phyloP scores from a whole-genome alignment of 2,113 vertebrate species.

The Rousettus leschenaultii region DNA sequence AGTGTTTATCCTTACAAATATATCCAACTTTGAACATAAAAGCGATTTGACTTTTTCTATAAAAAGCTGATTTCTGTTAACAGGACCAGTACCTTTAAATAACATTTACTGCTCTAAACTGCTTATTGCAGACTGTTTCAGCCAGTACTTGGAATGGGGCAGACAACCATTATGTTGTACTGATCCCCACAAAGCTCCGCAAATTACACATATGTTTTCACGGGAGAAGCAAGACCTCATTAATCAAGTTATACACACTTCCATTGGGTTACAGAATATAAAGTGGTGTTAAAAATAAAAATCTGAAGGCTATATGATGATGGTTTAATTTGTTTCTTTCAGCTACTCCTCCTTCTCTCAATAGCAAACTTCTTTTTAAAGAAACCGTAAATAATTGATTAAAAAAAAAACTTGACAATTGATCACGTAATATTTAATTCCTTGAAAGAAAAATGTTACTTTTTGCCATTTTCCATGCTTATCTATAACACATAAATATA shows the following conservation, averaged over 20 bases:
- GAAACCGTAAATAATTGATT: not conserved
- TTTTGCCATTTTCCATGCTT: slow-evolving; percentile 4
- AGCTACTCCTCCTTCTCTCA: not conserved
- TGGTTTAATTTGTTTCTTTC: not conserved
- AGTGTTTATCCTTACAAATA: not conserved
- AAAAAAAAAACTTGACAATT: not conserved
- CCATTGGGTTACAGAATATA: not conserved
- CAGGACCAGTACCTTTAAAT: not conserved
- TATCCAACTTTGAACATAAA: not conserved
- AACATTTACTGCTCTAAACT: not conserved
- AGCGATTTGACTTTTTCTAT: not conserved
- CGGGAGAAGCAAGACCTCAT: not conserved
- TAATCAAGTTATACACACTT: not conserved
- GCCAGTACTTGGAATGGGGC: not conserved
- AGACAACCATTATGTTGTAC: not conserved
- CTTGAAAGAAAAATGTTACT: not conserved
- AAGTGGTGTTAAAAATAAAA: not conserved
- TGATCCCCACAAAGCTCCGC: not conserved
- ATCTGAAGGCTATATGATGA: not conserved
- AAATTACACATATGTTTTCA: not conserved
- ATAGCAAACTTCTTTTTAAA: not conserved
- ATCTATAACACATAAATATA: not conserved
- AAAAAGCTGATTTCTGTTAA: not conserved
- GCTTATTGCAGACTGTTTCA: not conserved
- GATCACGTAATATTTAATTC: not conserved